Conservation (phyloP, 1,140 invertebrate genomes). For the Periplaneta americana region DNA sequence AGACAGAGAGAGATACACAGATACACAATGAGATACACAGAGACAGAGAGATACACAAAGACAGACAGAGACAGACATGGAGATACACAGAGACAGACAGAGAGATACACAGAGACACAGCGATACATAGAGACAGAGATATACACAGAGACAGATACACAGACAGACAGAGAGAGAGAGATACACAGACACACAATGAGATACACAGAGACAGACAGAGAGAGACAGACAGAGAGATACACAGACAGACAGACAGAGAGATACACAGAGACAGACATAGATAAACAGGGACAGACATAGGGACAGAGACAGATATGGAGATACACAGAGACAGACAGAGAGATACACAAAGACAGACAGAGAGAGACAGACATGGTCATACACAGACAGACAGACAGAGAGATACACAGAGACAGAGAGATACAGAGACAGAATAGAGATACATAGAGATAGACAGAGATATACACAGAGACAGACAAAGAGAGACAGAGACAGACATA, state of each 20-base stretch:
- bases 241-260: slow-evolving; percentile 8
- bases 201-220: slow-evolving; percentile 4
- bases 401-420: no score
- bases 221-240: slow-evolving; percentile 1
- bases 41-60: background rate
- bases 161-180: slow-evolving; percentile 1
- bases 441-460: no score
- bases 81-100: background rate
- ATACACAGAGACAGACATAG: slow-evolving; percentile 1
- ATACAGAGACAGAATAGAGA: no score
- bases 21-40: no score
- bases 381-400: no score
- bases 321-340: no score
- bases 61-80: background rate
- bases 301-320: slow-evolving; percentile 1
- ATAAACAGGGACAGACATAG: background rate
- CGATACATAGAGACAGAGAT: background rate
- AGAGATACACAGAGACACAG: background rate
- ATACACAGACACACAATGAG: background rate
- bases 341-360: no score
- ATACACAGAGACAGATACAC: background rate
- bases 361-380: no score
- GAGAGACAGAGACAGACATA: no score
- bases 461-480: no score
- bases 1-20: background rate